These are phyloP conservation scores for Rhinoderma darwinii DNA, from an alignment of 2,113 vertebrate genomes.

Conservation along the genomic window DNA sequence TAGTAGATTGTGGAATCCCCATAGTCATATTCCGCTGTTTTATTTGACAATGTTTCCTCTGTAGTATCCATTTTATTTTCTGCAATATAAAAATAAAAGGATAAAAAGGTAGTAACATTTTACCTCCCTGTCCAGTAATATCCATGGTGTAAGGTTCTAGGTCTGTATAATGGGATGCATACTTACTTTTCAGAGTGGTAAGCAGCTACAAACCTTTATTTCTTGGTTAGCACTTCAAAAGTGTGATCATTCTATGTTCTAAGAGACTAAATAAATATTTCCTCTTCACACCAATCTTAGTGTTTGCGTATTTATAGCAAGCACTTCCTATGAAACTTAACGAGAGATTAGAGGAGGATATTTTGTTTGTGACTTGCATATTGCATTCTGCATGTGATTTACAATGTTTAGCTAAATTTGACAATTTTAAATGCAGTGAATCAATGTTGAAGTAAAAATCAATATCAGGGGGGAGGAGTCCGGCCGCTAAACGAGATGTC, in stretches of 20 bases:
- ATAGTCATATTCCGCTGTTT: background rate
- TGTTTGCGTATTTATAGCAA: background rate
- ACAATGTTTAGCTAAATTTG: too few species aligned
- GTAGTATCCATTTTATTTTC: constrained; percentile 27
- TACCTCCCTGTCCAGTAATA: background rate
- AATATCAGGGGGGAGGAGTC: too few species aligned
- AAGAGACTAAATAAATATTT: background rate
- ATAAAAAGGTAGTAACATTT: too few species aligned
- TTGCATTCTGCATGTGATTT: too few species aligned
- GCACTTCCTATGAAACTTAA: background rate
- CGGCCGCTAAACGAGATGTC: too few species aligned
- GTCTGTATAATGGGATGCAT: background rate
- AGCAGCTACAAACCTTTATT: background rate
- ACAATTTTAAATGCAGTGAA: too few species aligned
- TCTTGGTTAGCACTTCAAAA: background rate
- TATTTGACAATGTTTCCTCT: background rate
- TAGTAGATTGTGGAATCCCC: background rate
- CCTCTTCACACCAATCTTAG: background rate
- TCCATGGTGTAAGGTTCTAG: background rate
- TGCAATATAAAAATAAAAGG: background rate
- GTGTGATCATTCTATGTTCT: background rate
- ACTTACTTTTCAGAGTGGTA: background rate
- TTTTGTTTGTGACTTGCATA: background rate
- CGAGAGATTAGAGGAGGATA: background rate
- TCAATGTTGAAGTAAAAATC: too few species aligned